phyloP scores from a whole-genome alignment of 1,140 invertebrate species.

The Scaptomyza graminum region DNA sequence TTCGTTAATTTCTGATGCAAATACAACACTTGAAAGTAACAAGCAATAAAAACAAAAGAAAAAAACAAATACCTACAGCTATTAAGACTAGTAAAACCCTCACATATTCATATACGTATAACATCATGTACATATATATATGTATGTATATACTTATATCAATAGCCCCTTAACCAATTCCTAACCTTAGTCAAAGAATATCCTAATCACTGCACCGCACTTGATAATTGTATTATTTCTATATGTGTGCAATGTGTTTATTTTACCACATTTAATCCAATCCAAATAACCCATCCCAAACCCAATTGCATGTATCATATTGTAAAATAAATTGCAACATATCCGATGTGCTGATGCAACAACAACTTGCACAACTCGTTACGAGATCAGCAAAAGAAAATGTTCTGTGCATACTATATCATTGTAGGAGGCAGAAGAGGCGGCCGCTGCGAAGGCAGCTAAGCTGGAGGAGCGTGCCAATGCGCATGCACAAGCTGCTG shows the following conservation, averaged over 20 bases:
- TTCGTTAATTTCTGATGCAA: constrained; percentile 29
- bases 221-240: constrained; percentile 10
- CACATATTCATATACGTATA: background rate
- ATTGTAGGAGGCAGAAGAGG: constrained; percentile 91
- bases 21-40: constrained; percentile 40
- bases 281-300: background rate
- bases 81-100: constrained; percentile 7
- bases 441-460: constrained; percentile 89
- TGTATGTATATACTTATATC: background rate
- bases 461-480: constrained; percentile 89
- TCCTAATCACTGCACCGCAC: constrained; percentile 24
- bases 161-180: background rate
- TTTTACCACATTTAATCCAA: background rate
- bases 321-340: background rate
- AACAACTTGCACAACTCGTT: constrained; percentile 17
- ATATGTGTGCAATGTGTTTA: background rate
- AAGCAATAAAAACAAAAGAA: constrained; percentile 50
- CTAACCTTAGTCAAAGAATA: background rate
- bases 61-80: constrained; percentile 10
- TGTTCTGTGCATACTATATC: constrained; percentile 41
- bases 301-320: constrained; percentile 1
- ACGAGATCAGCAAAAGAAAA: constrained; percentile 26
- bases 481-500: constrained; percentile 87
- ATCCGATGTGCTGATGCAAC: constrained; percentile 25
- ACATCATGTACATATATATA: too few relatives aligned